A percentile compares a stretch with the other conserved stretches of the same genome.
Evolutionary conservation across 2,888 invertebrate species (phyloP).

Genomic region (Plebejus argus): DNA sequence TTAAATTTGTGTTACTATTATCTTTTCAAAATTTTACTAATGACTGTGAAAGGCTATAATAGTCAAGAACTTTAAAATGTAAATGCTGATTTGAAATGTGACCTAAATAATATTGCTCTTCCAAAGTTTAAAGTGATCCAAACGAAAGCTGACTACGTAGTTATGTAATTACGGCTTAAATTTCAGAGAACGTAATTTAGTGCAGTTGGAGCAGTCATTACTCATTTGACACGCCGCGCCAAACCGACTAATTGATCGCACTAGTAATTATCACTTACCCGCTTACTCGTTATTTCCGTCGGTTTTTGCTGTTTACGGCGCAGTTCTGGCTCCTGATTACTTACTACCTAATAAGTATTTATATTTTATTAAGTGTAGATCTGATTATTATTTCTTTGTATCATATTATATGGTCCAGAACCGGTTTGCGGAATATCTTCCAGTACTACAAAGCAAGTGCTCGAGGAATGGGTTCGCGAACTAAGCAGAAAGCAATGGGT

Average conservation of each 20-base stretch:
- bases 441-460: no score
- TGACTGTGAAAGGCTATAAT: neutral
- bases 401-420: no score
- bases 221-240: neutral
- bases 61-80: neutral
- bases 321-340: neutral
- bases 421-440: no score
- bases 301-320: neutral
- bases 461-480: no score
- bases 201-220: neutral
- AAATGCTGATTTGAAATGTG: neutral
- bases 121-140: neutral
- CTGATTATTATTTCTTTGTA: no score
- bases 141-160: neutral
- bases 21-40: no score
- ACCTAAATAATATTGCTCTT: neutral
- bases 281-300: neutral
- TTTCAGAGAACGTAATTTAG: slow-evolving; percentile 5
- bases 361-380: no score
- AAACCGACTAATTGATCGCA: slow-evolving; percentile 7
- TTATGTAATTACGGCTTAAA: neutral
- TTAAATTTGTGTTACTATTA: no score
- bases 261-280: slow-evolving; percentile 5
- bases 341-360: neutral
- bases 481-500: no score